Conservation (phyloP, 2,113 vertebrate species). For the Cinclus cinclus region DNA sequence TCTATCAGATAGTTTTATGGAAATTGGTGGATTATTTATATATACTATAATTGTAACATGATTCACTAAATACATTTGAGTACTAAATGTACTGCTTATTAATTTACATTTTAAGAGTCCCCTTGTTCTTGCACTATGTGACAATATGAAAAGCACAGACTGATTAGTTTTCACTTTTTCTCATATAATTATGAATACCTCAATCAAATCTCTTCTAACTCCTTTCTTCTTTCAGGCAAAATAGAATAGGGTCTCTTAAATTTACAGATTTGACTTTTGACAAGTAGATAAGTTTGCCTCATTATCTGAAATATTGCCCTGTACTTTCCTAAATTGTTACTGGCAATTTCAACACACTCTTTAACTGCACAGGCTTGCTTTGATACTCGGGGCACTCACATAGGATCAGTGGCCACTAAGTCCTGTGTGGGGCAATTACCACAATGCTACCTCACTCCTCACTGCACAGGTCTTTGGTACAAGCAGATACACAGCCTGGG, state of each 20-base stretch:
- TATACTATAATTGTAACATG: conserved; percentile 33
- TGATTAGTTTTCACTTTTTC: conserved; percentile 57
- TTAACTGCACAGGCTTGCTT: not conserved
- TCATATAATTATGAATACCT: conserved; percentile 38
- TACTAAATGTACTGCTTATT: conserved; percentile 41
- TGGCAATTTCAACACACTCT: not conserved
- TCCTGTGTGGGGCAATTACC: not conserved
- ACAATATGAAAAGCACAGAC: conserved; percentile 38
- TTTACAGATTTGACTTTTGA: conserved; percentile 26
- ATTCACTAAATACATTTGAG: conserved; percentile 47
- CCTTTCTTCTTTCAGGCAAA: conserved; percentile 2
- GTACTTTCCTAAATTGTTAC: not conserved
- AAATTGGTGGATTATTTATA: conserved; percentile 66
- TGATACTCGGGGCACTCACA: not conserved
- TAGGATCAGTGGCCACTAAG: not conserved
- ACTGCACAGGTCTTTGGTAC: not conserved
- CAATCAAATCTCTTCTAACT: not conserved
- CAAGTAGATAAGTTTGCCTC: not conserved
- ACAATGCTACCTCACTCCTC: not conserved
- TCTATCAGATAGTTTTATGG: conserved; percentile 62
- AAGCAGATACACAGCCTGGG: not conserved
- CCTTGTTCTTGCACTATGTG: conserved; percentile 51
- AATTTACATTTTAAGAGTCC: conserved; percentile 66
- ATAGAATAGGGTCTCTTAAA: conserved; percentile 6
- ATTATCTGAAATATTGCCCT: conserved; percentile 27